Percentiles rank a stretch among this genome's conserved stretches.
Evolutionary conservation across 2,888 invertebrate genomes (phyloP).

Genomic region (Morpho helenor): DNA sequence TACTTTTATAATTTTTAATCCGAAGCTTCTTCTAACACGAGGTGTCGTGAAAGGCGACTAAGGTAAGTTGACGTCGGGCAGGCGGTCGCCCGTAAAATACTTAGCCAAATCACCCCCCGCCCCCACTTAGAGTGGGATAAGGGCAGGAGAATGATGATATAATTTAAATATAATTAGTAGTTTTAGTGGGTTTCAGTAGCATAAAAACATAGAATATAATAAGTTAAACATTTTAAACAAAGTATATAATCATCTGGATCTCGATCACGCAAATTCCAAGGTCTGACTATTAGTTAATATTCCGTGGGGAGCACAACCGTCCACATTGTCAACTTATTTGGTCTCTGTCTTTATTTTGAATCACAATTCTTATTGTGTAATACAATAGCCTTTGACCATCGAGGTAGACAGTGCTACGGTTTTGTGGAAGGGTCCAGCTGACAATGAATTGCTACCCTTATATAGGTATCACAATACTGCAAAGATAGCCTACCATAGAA

Average conservation of each 20-base stretch:
- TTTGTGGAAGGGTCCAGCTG: constrained; percentile 6
- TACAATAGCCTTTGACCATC: constrained; percentile 43
- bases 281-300: constrained; percentile 51
- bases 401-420: constrained; percentile 20
- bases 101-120: too few relatives aligned
- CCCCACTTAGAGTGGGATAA: too few relatives aligned
- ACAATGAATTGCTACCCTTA: constrained; percentile 8
- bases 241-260: constrained; percentile 39
- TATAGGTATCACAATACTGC: constrained; percentile 3
- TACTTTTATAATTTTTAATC: too few relatives aligned
- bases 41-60: too few relatives aligned
- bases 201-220: too few relatives aligned
- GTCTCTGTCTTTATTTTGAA: constrained; percentile 56
- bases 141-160: too few relatives aligned
- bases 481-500: not conserved
- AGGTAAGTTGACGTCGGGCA: too few relatives aligned
- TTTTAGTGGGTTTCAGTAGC: too few relatives aligned
- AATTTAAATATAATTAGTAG: too few relatives aligned
- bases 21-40: too few relatives aligned
- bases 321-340: constrained; percentile 60
- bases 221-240: too few relatives aligned
- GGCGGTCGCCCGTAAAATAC: too few relatives aligned
- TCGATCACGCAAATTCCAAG: constrained; percentile 48
- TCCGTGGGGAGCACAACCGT: constrained; percentile 40
- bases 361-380: constrained; percentile 61